phyloP scores from a whole-genome alignment of 2,113 vertebrate species.

The Chloropsis hardwickii region DNA sequence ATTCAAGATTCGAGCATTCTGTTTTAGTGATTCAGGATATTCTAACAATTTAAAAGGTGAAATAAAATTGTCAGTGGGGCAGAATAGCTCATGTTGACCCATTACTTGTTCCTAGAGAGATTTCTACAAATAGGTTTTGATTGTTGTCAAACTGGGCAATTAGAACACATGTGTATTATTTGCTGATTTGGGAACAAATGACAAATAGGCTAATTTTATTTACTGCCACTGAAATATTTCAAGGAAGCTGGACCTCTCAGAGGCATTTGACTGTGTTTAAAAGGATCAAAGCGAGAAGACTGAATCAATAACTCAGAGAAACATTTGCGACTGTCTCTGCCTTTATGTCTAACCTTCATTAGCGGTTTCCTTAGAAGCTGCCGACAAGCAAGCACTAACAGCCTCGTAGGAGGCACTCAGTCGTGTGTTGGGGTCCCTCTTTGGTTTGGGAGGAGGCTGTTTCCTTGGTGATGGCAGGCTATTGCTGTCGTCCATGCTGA shows the following conservation, averaged over 20 bases:
- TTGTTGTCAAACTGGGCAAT: conserved; percentile 43
- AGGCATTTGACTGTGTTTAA: not conserved
- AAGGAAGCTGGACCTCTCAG: not conserved
- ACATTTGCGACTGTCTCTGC: not conserved
- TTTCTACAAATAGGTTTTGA: conserved; percentile 11
- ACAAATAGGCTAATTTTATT: conserved; percentile 38
- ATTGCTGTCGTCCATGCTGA: conserved; percentile 79
- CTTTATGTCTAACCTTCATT: conserved; percentile 77
- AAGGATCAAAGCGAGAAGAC: conserved; percentile 15
- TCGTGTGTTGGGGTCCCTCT: conserved; percentile 93
- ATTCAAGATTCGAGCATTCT: not conserved
- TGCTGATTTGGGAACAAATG: conserved; percentile 29
- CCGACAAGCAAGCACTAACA: conserved; percentile 87
- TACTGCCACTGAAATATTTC: conserved; percentile 43
- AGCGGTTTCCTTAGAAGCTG: conserved; percentile 82
- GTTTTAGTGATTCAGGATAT: not conserved
- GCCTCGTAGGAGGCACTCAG: conserved; percentile 95
- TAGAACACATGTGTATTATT: conserved; percentile 18
- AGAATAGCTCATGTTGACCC: not conserved
- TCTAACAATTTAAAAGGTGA: not conserved
- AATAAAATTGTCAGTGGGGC: not conserved
- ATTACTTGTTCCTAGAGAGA: not conserved
- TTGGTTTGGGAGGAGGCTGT: conserved; percentile 97
- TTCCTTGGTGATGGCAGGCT: conserved; percentile 89
- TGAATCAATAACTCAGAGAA: not conserved